A percentile compares a stretch with the other conserved stretches of the same genome.
phyloP scores from a whole-genome alignment of 2,888 invertebrate species.

The Metellina segmentata region DNA sequence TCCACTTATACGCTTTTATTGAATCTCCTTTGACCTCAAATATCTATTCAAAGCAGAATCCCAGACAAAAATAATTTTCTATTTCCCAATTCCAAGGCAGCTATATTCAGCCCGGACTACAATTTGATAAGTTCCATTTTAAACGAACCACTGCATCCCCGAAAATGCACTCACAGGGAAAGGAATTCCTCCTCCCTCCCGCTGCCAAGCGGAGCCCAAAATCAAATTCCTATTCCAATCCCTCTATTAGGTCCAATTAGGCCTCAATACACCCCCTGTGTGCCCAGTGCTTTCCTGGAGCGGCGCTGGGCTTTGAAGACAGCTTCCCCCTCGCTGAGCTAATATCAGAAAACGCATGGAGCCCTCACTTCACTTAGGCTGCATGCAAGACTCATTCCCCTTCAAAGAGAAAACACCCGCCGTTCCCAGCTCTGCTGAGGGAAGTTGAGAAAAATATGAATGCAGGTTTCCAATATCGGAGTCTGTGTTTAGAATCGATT shows the following conservation, averaged over 20 bases:
- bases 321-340: conserved; percentile 26
- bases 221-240: conserved; percentile 46
- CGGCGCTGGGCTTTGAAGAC: conserved; percentile 44
- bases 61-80: no score
- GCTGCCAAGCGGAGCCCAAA: neutral
- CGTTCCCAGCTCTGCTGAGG: neutral
- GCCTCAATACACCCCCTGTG: conserved; percentile 10
- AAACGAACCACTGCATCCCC: neutral
- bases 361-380: conserved; percentile 33
- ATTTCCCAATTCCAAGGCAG: no score
- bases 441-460: conserved; percentile 11
- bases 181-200: neutral
- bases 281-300: conserved; percentile 24
- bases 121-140: neutral
- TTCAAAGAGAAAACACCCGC: conserved; percentile 8
- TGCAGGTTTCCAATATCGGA: neutral
- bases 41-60: no score
- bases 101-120: neutral
- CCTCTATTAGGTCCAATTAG: conserved; percentile 57
- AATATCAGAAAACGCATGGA: conserved; percentile 31
- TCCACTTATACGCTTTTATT: no score
- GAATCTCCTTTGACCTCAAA: no score
- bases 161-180: neutral
- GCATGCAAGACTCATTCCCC: conserved; percentile 19
- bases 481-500: neutral